Evolutionary conservation across 2,797 vertebrate genomes (phyloP).

Genomic region (Protonibea diacanthus): DNA sequence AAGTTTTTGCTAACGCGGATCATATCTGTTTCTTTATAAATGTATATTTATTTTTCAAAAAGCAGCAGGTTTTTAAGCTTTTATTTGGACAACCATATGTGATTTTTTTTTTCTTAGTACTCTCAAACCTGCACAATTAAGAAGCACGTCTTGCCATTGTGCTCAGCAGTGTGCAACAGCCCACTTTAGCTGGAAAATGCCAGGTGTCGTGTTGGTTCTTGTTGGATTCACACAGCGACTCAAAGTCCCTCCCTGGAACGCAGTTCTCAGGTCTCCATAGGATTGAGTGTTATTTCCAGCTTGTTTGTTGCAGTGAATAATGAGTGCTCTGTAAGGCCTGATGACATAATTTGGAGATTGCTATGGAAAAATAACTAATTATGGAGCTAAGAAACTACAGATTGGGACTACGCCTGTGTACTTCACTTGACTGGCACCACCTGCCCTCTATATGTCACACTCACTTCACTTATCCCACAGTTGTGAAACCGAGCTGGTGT

Average conservation of each 20-base stretch:
- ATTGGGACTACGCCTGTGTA: slow-evolving; percentile 84
- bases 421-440: slow-evolving; percentile 87
- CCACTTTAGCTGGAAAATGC: slow-evolving; percentile 80
- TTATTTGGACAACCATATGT: slow-evolving; percentile 48
- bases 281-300: slow-evolving; percentile 82
- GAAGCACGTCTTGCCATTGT: slow-evolving; percentile 60
- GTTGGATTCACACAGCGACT: slow-evolving; percentile 83
- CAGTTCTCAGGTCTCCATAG: slow-evolving; percentile 79
- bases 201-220: slow-evolving; percentile 85
- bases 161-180: slow-evolving; percentile 79
- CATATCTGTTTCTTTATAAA: neutral
- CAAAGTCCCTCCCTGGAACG: slow-evolving; percentile 74
- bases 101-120: slow-evolving; percentile 18
- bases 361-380: slow-evolving; percentile 79
- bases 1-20: neutral
- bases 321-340: slow-evolving; percentile 87
- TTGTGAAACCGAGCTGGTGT: slow-evolving; percentile 66
- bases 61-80: neutral
- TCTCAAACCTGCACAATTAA: slow-evolving; percentile 73
- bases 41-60: neutral
- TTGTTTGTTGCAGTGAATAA: slow-evolving; percentile 93
- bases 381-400: slow-evolving; percentile 76
- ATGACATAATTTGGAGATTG: slow-evolving; percentile 80
- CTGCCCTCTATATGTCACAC: slow-evolving; percentile 80
- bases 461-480: slow-evolving; percentile 73